These are phyloP conservation scores for Erythrocercus mccallii DNA, from an alignment of 2,113 vertebrate genomes.

Conservation along the genomic window DNA sequence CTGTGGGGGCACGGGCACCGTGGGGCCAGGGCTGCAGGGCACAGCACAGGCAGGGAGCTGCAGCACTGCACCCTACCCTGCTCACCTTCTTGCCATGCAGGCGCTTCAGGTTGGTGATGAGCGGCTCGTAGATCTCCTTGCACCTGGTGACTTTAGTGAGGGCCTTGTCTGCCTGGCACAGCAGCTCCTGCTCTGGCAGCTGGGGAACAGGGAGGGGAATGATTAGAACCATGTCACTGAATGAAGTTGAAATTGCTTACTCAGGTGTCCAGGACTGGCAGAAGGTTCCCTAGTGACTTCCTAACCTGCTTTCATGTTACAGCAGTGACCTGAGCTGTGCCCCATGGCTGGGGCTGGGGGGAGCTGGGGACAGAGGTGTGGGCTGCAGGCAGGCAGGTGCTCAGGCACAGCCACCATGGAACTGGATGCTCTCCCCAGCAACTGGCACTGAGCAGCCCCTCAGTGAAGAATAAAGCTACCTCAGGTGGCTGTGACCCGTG, in stretches of 20 bases:
- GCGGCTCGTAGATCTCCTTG: not conserved
- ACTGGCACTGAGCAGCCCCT: not conserved
- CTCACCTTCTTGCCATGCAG: not conserved
- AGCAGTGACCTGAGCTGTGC: not conserved
- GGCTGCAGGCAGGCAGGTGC: not conserved
- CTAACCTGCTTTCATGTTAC: fast-evolving
- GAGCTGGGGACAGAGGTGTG: not conserved
- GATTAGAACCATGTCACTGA: fast-evolving
- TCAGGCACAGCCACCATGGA: fast-evolving
- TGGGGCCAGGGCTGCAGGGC: fast-evolving
- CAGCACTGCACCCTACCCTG: not conserved
- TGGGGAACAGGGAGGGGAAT: fast-evolving
- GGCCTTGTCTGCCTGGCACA: not conserved
- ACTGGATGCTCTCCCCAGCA: fast-evolving
- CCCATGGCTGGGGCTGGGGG: fast-evolving
- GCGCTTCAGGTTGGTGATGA: conserved; percentile 1
- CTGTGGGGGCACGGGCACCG: fast-evolving
- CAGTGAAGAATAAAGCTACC: not conserved
- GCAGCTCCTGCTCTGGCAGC: not conserved
- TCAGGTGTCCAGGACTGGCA: not conserved
- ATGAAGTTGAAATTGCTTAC: not conserved
- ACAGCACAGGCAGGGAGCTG: not conserved
- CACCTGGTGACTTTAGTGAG: not conserved
- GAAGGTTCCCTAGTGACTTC: not conserved
- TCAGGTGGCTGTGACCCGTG: not conserved